phyloP scores from a whole-genome alignment of 2,888 invertebrate genomes.

The Nomada flava region DNA sequence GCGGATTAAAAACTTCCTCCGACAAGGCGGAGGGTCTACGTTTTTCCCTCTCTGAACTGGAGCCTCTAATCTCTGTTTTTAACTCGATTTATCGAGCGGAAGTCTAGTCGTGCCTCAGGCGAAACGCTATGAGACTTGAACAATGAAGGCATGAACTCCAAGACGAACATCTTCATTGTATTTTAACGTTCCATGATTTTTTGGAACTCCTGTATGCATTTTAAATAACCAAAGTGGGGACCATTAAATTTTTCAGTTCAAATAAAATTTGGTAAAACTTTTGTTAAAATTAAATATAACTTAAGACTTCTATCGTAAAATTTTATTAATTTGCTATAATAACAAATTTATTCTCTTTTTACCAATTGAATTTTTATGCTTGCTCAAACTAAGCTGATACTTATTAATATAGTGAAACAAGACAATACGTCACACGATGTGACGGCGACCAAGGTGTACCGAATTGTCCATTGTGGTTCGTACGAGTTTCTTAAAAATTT shows the following conservation, averaged over 20 bases:
- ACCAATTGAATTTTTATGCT: not conserved
- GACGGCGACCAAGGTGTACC: too few species aligned
- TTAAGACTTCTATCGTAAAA: too few species aligned
- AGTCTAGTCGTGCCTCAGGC: constrained; percentile 24
- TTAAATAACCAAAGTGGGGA: too few species aligned
- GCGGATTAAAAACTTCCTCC: constrained; percentile 30
- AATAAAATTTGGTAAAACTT: too few species aligned
- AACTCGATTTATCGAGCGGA: constrained; percentile 48
- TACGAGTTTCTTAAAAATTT: constrained; percentile 43
- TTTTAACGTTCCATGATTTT: not conserved
- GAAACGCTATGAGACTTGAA: constrained; percentile 14
- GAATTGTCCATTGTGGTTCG: not conserved
- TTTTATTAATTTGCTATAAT: too few species aligned
- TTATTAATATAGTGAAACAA: too few species aligned
- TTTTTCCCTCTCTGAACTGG: not conserved
- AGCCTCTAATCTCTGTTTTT: constrained; percentile 28
- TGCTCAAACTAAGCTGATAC: too few species aligned
- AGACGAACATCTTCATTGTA: not conserved
- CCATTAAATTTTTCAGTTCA: too few species aligned
- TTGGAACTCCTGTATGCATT: too few species aligned
- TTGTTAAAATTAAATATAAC: too few species aligned
- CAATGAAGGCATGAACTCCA: not conserved
- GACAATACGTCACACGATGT: too few species aligned
- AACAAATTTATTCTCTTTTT: too few species aligned
- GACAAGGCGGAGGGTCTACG: not conserved